phyloP scores from a whole-genome alignment of 2,888 invertebrate genomes.

The Automeris io region DNA sequence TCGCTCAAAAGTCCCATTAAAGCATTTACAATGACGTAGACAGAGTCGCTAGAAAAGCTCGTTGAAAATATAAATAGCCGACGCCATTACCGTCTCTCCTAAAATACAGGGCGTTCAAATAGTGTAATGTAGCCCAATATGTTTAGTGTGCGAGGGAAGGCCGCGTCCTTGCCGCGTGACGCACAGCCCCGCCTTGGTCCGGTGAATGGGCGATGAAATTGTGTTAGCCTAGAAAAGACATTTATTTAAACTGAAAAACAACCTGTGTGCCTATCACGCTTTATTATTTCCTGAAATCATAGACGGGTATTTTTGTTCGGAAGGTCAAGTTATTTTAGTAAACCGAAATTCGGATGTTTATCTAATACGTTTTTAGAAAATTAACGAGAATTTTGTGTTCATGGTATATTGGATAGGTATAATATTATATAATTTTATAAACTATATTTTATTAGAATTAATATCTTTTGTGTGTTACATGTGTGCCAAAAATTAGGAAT shows the following conservation, averaged over 20 bases:
- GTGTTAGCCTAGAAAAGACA: constrained; percentile 13
- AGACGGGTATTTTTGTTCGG: background rate
- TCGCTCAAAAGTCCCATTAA: too few species aligned
- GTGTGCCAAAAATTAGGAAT: too few species aligned
- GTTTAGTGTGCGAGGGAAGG: constrained; percentile 21
- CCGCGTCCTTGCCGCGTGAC: constrained; percentile 51
- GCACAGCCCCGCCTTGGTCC: constrained; percentile 46
- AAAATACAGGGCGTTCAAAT: constrained; percentile 48
- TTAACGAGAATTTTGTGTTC: too few species aligned
- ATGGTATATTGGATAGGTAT: too few species aligned
- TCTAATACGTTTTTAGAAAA: too few species aligned
- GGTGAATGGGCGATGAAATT: constrained; percentile 24
- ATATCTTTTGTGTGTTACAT: too few species aligned
- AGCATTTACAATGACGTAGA: too few species aligned
- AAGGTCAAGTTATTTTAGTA: background rate
- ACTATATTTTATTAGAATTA: too few species aligned
- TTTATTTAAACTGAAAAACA: constrained; percentile 21
- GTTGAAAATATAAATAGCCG: constrained; percentile 32
- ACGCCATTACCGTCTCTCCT: constrained; percentile 30
- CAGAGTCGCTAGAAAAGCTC: too few species aligned
- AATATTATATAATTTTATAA: too few species aligned
- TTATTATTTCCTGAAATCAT: background rate
- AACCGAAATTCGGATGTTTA: too few species aligned
- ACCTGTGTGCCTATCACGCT: constrained; percentile 13
- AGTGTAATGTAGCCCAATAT: constrained; percentile 25